These are phyloP conservation scores for Dugesia japonica DNA, from an alignment of 2,888 invertebrate genomes.

Conservation along the genomic window DNA sequence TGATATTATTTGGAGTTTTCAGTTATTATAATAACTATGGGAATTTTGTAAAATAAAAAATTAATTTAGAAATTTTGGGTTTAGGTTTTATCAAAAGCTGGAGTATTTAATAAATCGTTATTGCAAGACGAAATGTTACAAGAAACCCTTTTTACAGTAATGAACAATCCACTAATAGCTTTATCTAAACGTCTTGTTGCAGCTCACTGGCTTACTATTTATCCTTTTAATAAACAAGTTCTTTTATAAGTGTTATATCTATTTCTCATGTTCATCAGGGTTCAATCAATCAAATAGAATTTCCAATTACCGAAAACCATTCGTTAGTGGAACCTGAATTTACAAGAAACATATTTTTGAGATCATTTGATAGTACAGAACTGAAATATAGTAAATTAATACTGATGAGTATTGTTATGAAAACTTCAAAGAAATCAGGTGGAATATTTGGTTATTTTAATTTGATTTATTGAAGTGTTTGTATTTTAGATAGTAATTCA, in stretches of 20 bases:
- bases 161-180: background rate
- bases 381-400: background rate
- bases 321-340: background rate
- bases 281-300: too few relatives aligned
- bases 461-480: too few relatives aligned
- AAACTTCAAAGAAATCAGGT: background rate
- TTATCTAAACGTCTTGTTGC: slow-evolving; percentile 5
- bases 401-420: background rate
- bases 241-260: too few relatives aligned
- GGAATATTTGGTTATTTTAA: background rate
- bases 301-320: too few relatives aligned
- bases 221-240: background rate
- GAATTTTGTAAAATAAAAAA: too few relatives aligned
- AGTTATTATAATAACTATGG: too few relatives aligned
- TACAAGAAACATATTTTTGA: background rate
- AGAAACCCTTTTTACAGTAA: background rate
- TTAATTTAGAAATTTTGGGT: too few relatives aligned
- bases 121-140: background rate
- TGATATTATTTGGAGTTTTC: too few relatives aligned
- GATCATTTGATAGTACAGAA: background rate
- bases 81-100: background rate
- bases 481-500: background rate
- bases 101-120: background rate
- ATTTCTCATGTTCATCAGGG: too few relatives aligned
- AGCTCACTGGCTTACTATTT: background rate